Base-by-base conservation (phyloP, 2,113 vertebrate genomes). In the Delphinapterus leucas region DNA sequence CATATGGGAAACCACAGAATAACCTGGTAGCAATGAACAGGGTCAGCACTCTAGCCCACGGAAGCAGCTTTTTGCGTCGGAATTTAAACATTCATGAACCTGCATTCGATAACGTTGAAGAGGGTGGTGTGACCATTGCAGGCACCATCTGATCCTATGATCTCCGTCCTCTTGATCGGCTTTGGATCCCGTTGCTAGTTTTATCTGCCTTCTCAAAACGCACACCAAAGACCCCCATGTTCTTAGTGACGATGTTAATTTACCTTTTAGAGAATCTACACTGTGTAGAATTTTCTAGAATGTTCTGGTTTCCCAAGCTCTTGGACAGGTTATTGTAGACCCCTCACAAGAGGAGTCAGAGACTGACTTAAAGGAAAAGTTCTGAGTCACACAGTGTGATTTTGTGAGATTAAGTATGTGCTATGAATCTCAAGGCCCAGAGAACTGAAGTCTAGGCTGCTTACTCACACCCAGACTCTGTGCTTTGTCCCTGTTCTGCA, bases 101-200 rank as follows among this genome's bases (percentile, higher is more conserved):
- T 12, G 55, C 17, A 0, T 15, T 7, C 6, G 26, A 4, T 9
- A 12, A 14, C 2, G 15, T 28, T 28, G 28, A 33, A 61, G 53
- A 53, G 36, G n/a, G 2, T 49, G 23, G 5, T 23, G 49, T 11
- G 83, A 31, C 6, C 1, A 0, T 13, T 14, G 25, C 21, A n/a
- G 61, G 31, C 8, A 3, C 28, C 18, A 0, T 36, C 36, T 38
- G 7, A 21, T 1, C 38, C 1, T 1, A 23, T 36, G 68, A 23
- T 13, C 33, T 60, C 0, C 25, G 13, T 47, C 25, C 47, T 28
- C 70, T 18, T 11, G 3, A 18, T 31, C 2, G 0, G 25, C 68
- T 28, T 88, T 14, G 8, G 67, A 60, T 53, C 38, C 47, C 12
- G 17, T 31, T 83, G 77, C 76, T 63, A 26, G 23, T 44, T 38